A percentile compares a stretch with the other conserved stretches of the same genome.
These are phyloP conservation scores for Dioctria rufipes DNA, from an alignment of 2,888 invertebrate genomes.

Conservation along the genomic window DNA sequence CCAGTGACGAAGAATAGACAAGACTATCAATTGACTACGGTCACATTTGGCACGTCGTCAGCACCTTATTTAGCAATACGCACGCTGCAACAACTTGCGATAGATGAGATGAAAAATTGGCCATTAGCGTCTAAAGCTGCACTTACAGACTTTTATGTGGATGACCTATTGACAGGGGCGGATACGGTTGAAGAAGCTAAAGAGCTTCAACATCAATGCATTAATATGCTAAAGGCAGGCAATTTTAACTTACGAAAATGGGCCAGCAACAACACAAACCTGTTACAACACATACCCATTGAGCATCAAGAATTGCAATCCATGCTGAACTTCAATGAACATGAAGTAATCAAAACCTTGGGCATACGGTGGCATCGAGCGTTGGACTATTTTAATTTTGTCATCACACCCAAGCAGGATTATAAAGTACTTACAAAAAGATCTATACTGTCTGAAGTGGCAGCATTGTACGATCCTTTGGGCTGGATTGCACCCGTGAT, in stretches of 20 bases:
- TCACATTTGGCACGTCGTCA: constrained; percentile 6
- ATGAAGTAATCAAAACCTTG: no score
- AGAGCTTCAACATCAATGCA: background rate
- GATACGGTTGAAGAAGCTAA: constrained; percentile 14
- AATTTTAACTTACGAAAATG: constrained; percentile 8
- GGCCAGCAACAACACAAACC: background rate
- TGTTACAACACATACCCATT: background rate
- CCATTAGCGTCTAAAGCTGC: constrained; percentile 21
- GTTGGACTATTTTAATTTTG: no score
- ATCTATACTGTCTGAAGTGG: no score
- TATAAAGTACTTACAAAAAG: no score
- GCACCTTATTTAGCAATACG: constrained; percentile 24
- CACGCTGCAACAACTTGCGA: constrained; percentile 22
- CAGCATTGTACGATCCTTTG: no score
- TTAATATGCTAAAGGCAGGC: background rate
- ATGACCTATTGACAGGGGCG: constrained; percentile 4
- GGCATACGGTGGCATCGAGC: no score
- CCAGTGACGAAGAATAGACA: background rate
- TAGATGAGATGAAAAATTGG: background rate
- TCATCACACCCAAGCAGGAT: no score
- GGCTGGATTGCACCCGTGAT: no score
- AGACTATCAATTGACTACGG: constrained; percentile 13
- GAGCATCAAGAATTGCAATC: background rate
- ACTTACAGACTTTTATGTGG: background rate
- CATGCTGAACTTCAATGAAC: no score